Conservation (phyloP, 1,140 invertebrate species). For the Euura saliciscinereae region DNA sequence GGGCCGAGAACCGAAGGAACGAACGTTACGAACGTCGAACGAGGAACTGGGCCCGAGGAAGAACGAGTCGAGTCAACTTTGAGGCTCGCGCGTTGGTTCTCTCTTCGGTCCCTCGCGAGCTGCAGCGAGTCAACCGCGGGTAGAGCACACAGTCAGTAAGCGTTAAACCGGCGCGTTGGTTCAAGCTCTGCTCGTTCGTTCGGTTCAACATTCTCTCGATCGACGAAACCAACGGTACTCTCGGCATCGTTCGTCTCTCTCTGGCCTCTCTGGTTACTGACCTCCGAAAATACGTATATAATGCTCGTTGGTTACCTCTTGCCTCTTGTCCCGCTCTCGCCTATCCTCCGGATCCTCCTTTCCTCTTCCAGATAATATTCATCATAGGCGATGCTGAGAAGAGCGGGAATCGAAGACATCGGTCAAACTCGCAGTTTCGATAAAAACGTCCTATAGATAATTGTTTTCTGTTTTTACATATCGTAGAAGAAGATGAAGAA, state of each 20-base stretch:
- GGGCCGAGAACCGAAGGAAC: conserved; percentile 25
- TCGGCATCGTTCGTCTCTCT: conserved; percentile 48
- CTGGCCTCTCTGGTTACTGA: conserved; percentile 54
- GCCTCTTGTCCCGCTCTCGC: conserved; percentile 17
- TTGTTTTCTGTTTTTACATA: too few relatives aligned
- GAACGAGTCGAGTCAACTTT: conserved; percentile 10
- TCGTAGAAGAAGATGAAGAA: too few relatives aligned
- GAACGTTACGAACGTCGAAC: conserved; percentile 35
- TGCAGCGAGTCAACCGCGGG: conserved; percentile 1
- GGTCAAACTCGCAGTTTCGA: too few relatives aligned
- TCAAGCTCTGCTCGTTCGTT: conserved; percentile 14
- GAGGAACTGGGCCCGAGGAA: conserved; percentile 25
- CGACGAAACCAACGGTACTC: conserved; percentile 54
- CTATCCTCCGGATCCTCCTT: conserved; percentile 13
- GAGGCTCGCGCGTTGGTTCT: conserved; percentile 29
- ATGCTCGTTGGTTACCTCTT: neutral
- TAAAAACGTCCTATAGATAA: too few relatives aligned
- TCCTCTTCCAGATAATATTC: conserved; percentile 21
- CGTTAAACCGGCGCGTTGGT: too few relatives aligned
- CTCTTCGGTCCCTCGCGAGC: conserved; percentile 24
- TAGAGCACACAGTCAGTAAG: too few relatives aligned
- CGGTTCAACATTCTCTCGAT: conserved; percentile 51
- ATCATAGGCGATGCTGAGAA: too few relatives aligned
- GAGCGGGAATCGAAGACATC: too few relatives aligned
- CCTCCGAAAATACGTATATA: conserved; percentile 57